A percentile compares a stretch with the other conserved stretches of the same genome.
These are phyloP conservation scores for Lacanobia wlatinum DNA, from an alignment of 2,888 invertebrate species.

Conservation along the genomic window DNA sequence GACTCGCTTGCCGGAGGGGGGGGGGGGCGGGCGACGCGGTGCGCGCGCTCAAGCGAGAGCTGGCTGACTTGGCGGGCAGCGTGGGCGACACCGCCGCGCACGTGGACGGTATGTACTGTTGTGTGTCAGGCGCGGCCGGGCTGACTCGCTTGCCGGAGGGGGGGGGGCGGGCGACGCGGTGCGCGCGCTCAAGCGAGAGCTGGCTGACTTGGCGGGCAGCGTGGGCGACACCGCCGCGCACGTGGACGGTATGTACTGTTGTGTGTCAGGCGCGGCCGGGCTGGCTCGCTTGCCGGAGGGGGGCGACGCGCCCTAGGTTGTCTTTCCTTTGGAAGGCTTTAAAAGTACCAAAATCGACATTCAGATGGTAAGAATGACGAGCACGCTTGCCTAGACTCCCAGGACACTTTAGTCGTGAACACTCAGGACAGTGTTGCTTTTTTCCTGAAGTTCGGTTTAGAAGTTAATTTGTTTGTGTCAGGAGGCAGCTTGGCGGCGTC, in stretches of 20 bases:
- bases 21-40: slow-evolving; percentile 67
- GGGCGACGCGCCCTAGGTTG: no score
- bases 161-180: slow-evolving; percentile 66
- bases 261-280: slow-evolving; percentile 61
- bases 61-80: slow-evolving; percentile 85
- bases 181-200: slow-evolving; percentile 78
- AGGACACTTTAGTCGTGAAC: no score
- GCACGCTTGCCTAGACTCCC: no score
- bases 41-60: slow-evolving; percentile 78
- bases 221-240: slow-evolving; percentile 75
- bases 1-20: slow-evolving; percentile 75
- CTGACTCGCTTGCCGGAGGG: slow-evolving; percentile 75
- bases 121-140: slow-evolving; percentile 61
- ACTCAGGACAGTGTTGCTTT: no score
- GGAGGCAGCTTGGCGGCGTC: slow-evolving; percentile 63
- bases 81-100: slow-evolving; percentile 75
- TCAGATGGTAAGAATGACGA: no score
- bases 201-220: slow-evolving; percentile 85
- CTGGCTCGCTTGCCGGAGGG: slow-evolving; percentile 75
- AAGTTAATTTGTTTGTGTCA: slow-evolving; percentile 6
- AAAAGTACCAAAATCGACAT: no score
- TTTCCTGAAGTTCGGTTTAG: no score
- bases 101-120: slow-evolving; percentile 48
- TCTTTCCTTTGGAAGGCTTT: no score
- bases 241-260: slow-evolving; percentile 48